These are phyloP conservation scores for Corvus hawaiiensis DNA, from an alignment of 2,113 vertebrate species.

Conservation along the genomic window DNA sequence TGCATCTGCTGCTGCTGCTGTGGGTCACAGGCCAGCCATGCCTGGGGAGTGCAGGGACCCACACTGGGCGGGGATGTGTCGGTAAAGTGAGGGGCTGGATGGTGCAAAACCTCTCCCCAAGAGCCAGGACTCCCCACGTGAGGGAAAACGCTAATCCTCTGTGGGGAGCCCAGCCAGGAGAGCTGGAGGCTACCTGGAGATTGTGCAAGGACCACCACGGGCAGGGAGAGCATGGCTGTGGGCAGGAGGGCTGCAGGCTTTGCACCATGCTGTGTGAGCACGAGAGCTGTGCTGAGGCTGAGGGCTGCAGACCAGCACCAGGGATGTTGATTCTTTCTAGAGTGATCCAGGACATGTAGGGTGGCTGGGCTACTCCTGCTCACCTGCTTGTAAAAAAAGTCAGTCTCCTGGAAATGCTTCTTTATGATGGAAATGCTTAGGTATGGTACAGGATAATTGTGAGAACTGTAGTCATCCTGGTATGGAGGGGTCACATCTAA, in stretches of 20 bases:
- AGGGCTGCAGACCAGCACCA: neutral
- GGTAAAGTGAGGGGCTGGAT: neutral
- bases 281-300: neutral
- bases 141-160: fast-evolving
- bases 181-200: neutral
- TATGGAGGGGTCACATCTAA: neutral
- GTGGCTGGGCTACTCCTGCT: neutral
- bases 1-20: neutral
- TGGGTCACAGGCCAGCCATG: neutral
- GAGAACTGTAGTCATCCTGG: fast-evolving
- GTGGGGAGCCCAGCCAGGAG: neutral
- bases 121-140: fast-evolving
- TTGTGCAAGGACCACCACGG: fast-evolving
- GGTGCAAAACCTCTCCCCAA: fast-evolving
- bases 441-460: neutral
- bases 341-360: neutral
- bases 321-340: neutral
- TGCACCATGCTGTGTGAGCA: fast-evolving
- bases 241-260: neutral
- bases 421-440: neutral
- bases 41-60: neutral
- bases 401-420: neutral
- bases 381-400: neutral
- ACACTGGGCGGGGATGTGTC: fast-evolving
- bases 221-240: neutral